phyloP scores from a whole-genome alignment of 2,797 vertebrate species.

The Holocentrus rufus region DNA sequence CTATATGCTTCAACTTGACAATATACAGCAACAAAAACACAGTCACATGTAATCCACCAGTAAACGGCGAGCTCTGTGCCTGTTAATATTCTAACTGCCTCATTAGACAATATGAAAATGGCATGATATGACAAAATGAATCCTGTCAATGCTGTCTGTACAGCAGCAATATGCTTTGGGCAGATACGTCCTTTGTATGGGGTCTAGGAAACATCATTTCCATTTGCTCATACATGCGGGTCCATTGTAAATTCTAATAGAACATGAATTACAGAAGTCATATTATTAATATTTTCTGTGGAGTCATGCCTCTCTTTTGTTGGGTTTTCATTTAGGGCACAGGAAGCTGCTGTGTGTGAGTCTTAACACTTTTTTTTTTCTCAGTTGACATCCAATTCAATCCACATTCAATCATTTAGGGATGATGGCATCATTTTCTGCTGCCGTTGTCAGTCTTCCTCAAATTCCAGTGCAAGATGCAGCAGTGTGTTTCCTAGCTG shows the following conservation, averaged over 20 bases:
- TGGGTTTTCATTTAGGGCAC: conserved; percentile 19
- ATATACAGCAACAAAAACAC: not conserved
- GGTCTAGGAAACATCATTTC: conserved; percentile 16
- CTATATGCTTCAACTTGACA: conserved; percentile 31
- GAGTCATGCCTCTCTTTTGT: conserved; percentile 19
- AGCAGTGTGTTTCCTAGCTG: conserved; percentile 30
- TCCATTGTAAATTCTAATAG: conserved; percentile 32
- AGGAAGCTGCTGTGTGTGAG: conserved; percentile 21
- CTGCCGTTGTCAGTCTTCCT: conserved; percentile 30
- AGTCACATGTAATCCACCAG: conserved; percentile 3
- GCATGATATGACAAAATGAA: conserved; percentile 1
- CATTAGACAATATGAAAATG: conserved; percentile 20
- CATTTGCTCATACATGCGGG: conserved; percentile 21
- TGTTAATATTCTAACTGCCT: conserved; percentile 16
- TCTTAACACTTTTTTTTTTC: conserved; percentile 37
- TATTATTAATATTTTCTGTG: conserved; percentile 10
- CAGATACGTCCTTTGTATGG: conserved; percentile 30
- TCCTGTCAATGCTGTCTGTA: conserved; percentile 11
- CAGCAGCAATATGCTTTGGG: conserved; percentile 12
- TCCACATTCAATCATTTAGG: conserved; percentile 45
- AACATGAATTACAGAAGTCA: conserved; percentile 35
- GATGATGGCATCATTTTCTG: conserved; percentile 31
- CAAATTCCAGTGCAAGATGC: conserved; percentile 36
- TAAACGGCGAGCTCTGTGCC: conserved; percentile 17
- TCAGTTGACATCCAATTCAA: conserved; percentile 33